These are phyloP conservation scores for Channa argus DNA, from an alignment of 2,113 vertebrate genomes.

Conservation along the genomic window DNA sequence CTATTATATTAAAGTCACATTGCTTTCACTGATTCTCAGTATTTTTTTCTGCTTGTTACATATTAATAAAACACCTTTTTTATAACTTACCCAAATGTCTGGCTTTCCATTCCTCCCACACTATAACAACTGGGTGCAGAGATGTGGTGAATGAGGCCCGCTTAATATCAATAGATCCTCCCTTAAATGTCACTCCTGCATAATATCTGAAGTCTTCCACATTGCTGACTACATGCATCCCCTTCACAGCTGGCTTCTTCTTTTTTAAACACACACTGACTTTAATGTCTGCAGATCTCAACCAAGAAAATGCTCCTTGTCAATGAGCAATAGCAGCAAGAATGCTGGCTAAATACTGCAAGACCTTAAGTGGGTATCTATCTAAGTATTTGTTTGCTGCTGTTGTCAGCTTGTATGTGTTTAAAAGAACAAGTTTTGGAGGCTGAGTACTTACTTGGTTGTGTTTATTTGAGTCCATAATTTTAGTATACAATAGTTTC, in stretches of 20 bases:
- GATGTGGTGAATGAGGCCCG: not conserved
- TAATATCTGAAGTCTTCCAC: constrained; percentile 4
- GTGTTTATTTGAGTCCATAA: too few relatives aligned
- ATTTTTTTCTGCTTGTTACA: not conserved
- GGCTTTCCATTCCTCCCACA: not conserved
- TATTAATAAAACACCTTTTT: not conserved
- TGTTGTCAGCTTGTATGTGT: too few relatives aligned
- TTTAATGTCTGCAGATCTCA: too few relatives aligned
- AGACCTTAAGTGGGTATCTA: too few relatives aligned
- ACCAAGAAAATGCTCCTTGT: too few relatives aligned
- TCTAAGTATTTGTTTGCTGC: too few relatives aligned
- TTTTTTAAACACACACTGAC: too few relatives aligned
- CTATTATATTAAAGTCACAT: not conserved
- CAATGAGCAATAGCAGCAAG: too few relatives aligned
- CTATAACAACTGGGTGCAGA: not conserved
- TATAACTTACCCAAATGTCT: not conserved
- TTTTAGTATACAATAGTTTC: too few relatives aligned
- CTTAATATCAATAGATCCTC: not conserved
- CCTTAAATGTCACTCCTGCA: not conserved
- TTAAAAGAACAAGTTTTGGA: too few relatives aligned
- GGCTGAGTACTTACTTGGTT: too few relatives aligned
- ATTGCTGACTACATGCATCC: not conserved
- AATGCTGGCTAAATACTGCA: too few relatives aligned
- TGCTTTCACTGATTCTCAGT: not conserved
- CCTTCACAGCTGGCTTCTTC: not conserved